Base-by-base conservation (phyloP, 2,113 vertebrate genomes). In the Mandrillus leucophaeus region DNA sequence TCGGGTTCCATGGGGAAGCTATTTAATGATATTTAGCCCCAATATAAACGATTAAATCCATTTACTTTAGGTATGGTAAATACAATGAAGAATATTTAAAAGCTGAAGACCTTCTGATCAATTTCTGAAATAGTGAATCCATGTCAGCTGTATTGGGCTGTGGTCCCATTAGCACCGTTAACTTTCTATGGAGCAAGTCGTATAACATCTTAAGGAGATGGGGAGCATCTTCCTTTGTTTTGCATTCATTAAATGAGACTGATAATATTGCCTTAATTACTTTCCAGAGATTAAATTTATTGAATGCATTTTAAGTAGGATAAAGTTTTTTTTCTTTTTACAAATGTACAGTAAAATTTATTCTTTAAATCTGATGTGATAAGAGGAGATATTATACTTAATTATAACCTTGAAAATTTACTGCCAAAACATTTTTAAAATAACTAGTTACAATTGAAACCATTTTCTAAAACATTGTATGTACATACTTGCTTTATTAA, bases 361-460 rank as follows among this genome's bases (percentile, higher is more conserved):
- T 81, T 78, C 27, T 48, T 48, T 27, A 35, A 45, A 68, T n/a
- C 70, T 78, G 14, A n/a, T 57, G 16, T n/a, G 25, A 10, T 32
- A 57, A 64, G 66, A 95, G 17, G 17, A 70, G 25, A 11, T 59
- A 16, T 57, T 92, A 61, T 68, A 72, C 22, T 61, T 43, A 70
- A 75, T 40, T 82, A 2, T 38, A 68, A 84, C 40, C 8, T 75
- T 57, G 64, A 22, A 27, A 64, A 35, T 82, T 78, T 50, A 52
- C 45, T 66, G 64, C 52, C 48, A 61, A 80, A 73, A 55, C 64
- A 45, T 75, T 50, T 3, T 50, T 94, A 48, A 96, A 84, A 66
- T 93, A 84, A 76, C 32, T 50, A 61, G n/a, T 40, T 73, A 23
- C 13, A 64, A 30, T 43, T 18, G 30, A 70, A 30, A 52, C 9